Evolutionary conservation across 2,888 invertebrate species (phyloP).

Genomic region (Eupithecia insigniata): DNA sequence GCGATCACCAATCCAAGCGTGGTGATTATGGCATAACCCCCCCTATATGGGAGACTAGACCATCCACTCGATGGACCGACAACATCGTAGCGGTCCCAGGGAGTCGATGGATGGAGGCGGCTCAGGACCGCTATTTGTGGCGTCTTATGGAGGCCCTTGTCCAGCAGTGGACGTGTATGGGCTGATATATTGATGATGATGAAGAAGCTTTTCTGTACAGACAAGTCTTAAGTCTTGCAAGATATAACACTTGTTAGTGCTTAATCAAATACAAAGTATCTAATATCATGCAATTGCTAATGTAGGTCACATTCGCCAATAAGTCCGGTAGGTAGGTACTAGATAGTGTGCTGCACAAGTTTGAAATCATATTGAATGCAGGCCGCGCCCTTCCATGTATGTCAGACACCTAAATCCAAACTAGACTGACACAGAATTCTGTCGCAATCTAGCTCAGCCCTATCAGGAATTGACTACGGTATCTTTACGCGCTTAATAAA

Average conservation of each 20-base stretch:
- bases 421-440: constrained; percentile 45
- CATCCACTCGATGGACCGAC: too few relatives aligned
- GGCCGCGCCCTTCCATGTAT: constrained; percentile 68
- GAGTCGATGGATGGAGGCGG: too few relatives aligned
- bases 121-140: too few relatives aligned
- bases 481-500: too few relatives aligned
- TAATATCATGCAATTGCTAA: constrained; percentile 51
- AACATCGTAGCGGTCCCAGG: too few relatives aligned
- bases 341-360: constrained; percentile 54
- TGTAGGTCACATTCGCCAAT: constrained; percentile 67
- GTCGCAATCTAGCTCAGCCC: constrained; percentile 49
- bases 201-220: background rate
- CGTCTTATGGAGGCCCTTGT: too few relatives aligned
- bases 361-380: constrained; percentile 69
- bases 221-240: constrained; percentile 1
- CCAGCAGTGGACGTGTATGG: too few relatives aligned
- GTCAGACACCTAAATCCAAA: constrained; percentile 48
- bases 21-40: too few relatives aligned
- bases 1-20: too few relatives aligned
- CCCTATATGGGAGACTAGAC: too few relatives aligned
- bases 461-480: constrained; percentile 1
- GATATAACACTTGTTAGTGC: background rate
- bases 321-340: constrained; percentile 51
- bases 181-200: too few relatives aligned
- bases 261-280: constrained; percentile 7